Conservation (phyloP, 2,888 invertebrate species). For the Nemotelus nigrinus region DNA sequence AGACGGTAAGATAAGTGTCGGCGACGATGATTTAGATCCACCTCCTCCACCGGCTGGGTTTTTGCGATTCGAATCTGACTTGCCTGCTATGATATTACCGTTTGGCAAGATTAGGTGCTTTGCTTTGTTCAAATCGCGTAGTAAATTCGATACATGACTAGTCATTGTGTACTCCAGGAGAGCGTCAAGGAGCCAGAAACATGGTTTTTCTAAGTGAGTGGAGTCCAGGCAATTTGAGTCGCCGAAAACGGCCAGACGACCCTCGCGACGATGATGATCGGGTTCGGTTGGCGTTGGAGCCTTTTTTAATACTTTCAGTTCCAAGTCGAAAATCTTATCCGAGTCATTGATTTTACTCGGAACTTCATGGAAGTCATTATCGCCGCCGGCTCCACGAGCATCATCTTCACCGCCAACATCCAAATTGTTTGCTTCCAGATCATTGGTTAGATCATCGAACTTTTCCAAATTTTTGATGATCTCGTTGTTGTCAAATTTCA, state of each 20-base stretch:
- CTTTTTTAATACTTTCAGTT: conserved; percentile 46
- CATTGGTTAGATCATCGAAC: conserved; percentile 54
- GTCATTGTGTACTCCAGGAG: conserved; percentile 89
- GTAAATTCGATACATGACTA: conserved; percentile 79
- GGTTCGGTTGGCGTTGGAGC: conserved; percentile 37
- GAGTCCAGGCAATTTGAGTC: conserved; percentile 97
- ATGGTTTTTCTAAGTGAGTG: conserved; percentile 84
- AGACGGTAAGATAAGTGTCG: conserved; percentile 68
- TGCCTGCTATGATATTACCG: not conserved
- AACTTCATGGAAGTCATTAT: conserved; percentile 47
- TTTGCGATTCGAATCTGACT: conserved; percentile 2
- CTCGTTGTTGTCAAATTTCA: conserved; percentile 54
- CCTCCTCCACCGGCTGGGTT: not conserved
- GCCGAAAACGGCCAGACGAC: conserved; percentile 89
- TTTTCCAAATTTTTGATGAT: conserved; percentile 55
- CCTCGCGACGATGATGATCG: conserved; percentile 60
- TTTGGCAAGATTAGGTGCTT: conserved; percentile 57
- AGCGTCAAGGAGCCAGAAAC: conserved; percentile 92
- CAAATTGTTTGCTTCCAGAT: conserved; percentile 52
- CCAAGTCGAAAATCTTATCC: conserved; percentile 45
- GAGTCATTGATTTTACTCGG: conserved; percentile 43
- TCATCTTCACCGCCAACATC: conserved; percentile 53
- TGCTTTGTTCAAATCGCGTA: conserved; percentile 72
- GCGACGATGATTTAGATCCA: not conserved
- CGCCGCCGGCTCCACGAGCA: conserved; percentile 46